Percentiles rank a stretch among this genome's conserved stretches.
Conservation (phyloP, 1,140 invertebrate species). For the Pogonomyrmex californicus region DNA sequence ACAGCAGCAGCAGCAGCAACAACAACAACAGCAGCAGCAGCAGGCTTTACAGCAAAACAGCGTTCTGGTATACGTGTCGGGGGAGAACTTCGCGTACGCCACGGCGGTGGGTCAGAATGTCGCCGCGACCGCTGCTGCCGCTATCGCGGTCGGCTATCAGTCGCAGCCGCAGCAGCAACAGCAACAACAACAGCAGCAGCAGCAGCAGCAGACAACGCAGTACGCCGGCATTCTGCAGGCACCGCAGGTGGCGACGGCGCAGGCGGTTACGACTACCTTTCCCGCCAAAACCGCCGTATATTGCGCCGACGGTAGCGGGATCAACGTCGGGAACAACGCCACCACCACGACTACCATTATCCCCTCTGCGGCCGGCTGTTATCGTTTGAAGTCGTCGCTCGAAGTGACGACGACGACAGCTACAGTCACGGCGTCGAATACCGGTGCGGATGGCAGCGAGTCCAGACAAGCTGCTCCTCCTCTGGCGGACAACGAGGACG, state of each 20-base stretch:
- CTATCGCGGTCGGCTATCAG: conserved; percentile 74
- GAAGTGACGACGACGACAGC: conserved; percentile 51
- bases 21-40: conserved; percentile 52
- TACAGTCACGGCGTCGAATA: not conserved
- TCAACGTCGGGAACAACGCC: conserved; percentile 42
- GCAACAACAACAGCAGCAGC: conserved; percentile 71
- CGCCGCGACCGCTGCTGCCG: conserved; percentile 76
- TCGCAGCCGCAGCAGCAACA: conserved; percentile 74
- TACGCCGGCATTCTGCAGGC: conserved; percentile 76
- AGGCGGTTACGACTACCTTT: conserved; percentile 73
- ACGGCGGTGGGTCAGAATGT: conserved; percentile 85
- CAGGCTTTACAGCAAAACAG: conserved; percentile 81
- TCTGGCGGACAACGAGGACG: conserved; percentile 58
- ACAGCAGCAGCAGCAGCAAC: conserved; percentile 55
- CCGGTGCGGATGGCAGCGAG: conserved; percentile 46
- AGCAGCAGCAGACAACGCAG: conserved; percentile 71
- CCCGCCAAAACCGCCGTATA: conserved; percentile 77
- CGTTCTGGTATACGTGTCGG: conserved; percentile 86
- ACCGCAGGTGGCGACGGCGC: conserved; percentile 76
- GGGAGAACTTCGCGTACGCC: conserved; percentile 85
- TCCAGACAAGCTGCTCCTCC: conserved; percentile 43
- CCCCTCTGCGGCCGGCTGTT: conserved; percentile 45
- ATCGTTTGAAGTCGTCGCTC: conserved; percentile 68
- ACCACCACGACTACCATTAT: not conserved
- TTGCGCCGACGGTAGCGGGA: conserved; percentile 61